Base-by-base conservation (phyloP, 2,888 invertebrate species). In the Petrolisthes cinctipes region DNA sequence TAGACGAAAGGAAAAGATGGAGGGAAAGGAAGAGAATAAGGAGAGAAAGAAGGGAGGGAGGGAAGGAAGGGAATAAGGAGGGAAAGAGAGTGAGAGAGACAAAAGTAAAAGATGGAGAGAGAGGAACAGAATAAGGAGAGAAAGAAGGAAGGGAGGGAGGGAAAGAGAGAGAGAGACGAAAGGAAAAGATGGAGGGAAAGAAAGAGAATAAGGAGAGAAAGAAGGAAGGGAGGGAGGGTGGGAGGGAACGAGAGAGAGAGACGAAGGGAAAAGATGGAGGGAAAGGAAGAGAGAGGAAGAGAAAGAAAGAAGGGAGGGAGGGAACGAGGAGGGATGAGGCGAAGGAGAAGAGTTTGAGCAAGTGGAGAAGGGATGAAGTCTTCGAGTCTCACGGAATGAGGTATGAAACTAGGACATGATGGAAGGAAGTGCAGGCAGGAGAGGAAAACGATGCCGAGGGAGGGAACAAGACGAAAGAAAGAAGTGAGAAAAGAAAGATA, bases 71-170 rank as follows among this genome's bases (percentile, higher is more conserved):
- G 6, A 6, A 9, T 6, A 61, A 14, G 14, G 14, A 61, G 61
- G n/a, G 71, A 71, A n/a, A 71, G 71, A 17, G 71, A 71, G 71
- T 17, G 9, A 71, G 71, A 71, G 9, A 71, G 71, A 17, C n/a
- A n/a, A n/a, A n/a, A n/a, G n/a, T n/a, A n/a, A 17, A 17, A 17
- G 71, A 11, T 71, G 5, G 7, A 17, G 71, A 17, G 71, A 71
- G 71, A 17, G 71, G n/a, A n/a, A 14, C 11, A 71, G 71, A 6
- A n/a, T 17, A 71, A 71, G 71, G n/a, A 71, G n/a, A 71, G 71
- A 71, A n/a, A 71, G 71, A 71, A n/a, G n/a, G 71, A 71, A n/a
- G n/a, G n/a, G 71, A 71, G 71, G n/a, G 71, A 71, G n/a, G n/a
- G 9, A 17, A n/a, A 71, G 71, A 6, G n/a, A 11, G 71, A 71